phyloP scores from a whole-genome alignment of 2,797 vertebrate genomes.

The Calcarius lapponicus region DNA sequence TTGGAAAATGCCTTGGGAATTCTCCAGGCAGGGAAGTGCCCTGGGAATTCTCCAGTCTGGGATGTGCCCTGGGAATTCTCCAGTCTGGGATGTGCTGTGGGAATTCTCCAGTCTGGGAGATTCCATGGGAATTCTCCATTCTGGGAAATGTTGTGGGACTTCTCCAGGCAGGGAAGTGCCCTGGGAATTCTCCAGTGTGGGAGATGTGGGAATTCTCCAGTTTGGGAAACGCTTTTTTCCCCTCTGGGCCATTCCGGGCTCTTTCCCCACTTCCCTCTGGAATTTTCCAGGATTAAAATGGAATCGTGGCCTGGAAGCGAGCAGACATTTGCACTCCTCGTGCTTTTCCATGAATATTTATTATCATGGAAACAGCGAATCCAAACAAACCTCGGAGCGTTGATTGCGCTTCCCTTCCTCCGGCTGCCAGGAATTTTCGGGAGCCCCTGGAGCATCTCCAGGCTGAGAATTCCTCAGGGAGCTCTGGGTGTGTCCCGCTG shows the following conservation, averaged over 20 bases:
- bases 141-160: neutral
- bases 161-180: neutral
- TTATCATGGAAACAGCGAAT: neutral
- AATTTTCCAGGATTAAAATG: slow-evolving; percentile 26
- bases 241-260: too few species aligned
- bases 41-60: neutral
- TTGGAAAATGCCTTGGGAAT: neutral
- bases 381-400: neutral
- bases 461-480: neutral
- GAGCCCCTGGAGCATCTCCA: fast-evolving
- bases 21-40: fast-evolving
- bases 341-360: slow-evolving; percentile 45
- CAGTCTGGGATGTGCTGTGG: neutral
- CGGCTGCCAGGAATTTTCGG: neutral
- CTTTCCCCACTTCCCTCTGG: neutral
- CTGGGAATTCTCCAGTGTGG: neutral
- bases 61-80: neutral
- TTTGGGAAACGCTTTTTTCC: neutral
- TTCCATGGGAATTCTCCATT: neutral
- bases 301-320: neutral
- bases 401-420: neutral
- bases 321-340: neutral
- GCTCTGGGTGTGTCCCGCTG: fast-evolving
- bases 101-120: neutral
- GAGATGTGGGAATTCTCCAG: neutral